A percentile compares a stretch with the other conserved stretches of the same genome.
Evolutionary conservation across 1,140 invertebrate genomes (phyloP).

Genomic region (Metaphire vulgaris): DNA sequence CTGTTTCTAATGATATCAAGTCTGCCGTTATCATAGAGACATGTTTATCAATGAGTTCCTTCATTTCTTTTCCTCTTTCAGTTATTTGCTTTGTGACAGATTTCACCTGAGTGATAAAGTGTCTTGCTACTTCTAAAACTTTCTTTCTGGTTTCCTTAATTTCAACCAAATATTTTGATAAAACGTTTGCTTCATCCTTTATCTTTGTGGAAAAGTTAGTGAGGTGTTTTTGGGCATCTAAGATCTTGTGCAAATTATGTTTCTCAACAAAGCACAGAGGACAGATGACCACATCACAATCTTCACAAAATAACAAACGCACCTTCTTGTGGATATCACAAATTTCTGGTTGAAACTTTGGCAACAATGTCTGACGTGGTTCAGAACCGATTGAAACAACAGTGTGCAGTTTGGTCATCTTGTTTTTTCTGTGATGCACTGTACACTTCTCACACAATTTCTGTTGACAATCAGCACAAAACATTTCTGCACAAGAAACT

Average conservation of each 20-base stretch:
- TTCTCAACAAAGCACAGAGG: constrained; percentile 2
- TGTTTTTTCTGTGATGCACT: neutral
- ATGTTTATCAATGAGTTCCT: neutral
- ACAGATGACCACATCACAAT: neutral
- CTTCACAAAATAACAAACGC: neutral
- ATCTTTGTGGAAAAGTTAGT: neutral
- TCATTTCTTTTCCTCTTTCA: neutral
- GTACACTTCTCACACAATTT: neutral
- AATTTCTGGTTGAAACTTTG: neutral
- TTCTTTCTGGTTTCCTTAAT: neutral
- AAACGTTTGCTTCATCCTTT: neutral
- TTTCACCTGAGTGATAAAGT: neutral
- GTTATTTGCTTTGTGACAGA: neutral
- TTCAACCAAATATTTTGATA: neutral
- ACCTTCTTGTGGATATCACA: neutral
- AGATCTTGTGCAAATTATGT: neutral
- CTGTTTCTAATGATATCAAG: neutral
- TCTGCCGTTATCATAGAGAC: neutral
- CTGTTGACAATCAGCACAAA: neutral
- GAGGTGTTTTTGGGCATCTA: neutral
- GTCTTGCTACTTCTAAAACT: neutral
- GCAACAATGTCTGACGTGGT: neutral
- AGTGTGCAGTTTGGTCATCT: neutral
- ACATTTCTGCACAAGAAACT: neutral
- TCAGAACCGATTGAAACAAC: neutral